A percentile compares a stretch with the other conserved stretches of the same genome.
Evolutionary conservation across 2,888 invertebrate genomes (phyloP).

Genomic region (Prosapia bicincta): DNA sequence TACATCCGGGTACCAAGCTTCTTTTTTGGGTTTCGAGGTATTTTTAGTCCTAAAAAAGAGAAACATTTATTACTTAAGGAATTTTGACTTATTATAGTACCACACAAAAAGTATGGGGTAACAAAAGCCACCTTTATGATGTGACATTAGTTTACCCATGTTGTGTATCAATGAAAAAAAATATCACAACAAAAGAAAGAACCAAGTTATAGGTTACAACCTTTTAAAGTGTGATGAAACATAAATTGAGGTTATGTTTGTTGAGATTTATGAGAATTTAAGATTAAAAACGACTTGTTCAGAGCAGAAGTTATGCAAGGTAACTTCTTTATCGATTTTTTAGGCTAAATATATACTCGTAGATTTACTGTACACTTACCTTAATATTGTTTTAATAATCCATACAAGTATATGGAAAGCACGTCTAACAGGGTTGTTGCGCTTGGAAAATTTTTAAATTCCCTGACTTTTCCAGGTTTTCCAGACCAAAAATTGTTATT

Average conservation of each 20-base stretch:
- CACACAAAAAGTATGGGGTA: constrained; percentile 13
- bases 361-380: constrained; percentile 15
- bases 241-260: constrained; percentile 17
- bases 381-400: constrained; percentile 10
- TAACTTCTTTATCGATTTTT: constrained; percentile 1
- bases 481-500: too few species aligned
- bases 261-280: constrained; percentile 3
- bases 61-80: background rate
- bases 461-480: too few species aligned
- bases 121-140: too few species aligned
- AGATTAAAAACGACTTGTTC: constrained; percentile 6
- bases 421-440: too few species aligned
- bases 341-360: background rate
- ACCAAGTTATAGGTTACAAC: constrained; percentile 14
- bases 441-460: too few species aligned
- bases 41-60: constrained; percentile 1
- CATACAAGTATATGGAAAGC: too few species aligned
- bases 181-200: constrained; percentile 12
- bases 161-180: constrained; percentile 3
- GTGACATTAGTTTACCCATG: constrained; percentile 17
- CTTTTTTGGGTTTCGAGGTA: constrained; percentile 14
- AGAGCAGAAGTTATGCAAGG: constrained; percentile 10
- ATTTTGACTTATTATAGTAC: constrained; percentile 10
- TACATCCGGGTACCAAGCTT: constrained; percentile 14
- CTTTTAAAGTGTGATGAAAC: constrained; percentile 8